These are phyloP conservation scores for Neoitamus cyanurus DNA, from an alignment of 2,888 invertebrate genomes.

Conservation along the genomic window DNA sequence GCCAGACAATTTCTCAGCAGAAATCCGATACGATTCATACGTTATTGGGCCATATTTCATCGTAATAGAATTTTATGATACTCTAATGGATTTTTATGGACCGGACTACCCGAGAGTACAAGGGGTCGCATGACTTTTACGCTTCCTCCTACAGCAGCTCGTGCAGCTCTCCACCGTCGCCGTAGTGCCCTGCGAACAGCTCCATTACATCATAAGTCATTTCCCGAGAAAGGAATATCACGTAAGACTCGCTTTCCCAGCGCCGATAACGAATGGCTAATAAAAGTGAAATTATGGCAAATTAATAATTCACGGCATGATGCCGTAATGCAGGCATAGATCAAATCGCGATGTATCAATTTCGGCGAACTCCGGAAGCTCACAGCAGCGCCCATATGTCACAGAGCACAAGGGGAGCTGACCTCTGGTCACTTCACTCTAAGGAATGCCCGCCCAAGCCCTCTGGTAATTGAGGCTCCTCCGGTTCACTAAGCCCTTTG, in stretches of 20 bases:
- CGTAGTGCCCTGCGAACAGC: not conserved
- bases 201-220: slow-evolving; percentile 33
- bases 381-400: not conserved
- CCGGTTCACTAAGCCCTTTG: not conserved
- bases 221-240: slow-evolving; percentile 21
- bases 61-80: slow-evolving; percentile 56
- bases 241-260: slow-evolving; percentile 34
- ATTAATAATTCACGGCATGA: slow-evolving; percentile 52
- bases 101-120: slow-evolving; percentile 27
- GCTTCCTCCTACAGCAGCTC: not conserved
- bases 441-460: not conserved
- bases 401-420: not conserved
- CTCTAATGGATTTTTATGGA: slow-evolving; percentile 55
- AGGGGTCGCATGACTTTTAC: slow-evolving; percentile 44
- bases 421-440: not conserved
- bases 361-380: not conserved
- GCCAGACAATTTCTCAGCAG: slow-evolving; percentile 29
- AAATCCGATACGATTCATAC: slow-evolving; percentile 33
- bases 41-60: slow-evolving; percentile 53
- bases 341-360: not conserved
- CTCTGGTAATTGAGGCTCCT: not conserved
- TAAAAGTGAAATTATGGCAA: slow-evolving; percentile 52
- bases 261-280: slow-evolving; percentile 33
- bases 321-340: not conserved
- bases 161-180: not conserved